Evolutionary conservation across 2,113 vertebrate genomes (phyloP).

Genomic region (Oncorhynchus mykiss): DNA sequence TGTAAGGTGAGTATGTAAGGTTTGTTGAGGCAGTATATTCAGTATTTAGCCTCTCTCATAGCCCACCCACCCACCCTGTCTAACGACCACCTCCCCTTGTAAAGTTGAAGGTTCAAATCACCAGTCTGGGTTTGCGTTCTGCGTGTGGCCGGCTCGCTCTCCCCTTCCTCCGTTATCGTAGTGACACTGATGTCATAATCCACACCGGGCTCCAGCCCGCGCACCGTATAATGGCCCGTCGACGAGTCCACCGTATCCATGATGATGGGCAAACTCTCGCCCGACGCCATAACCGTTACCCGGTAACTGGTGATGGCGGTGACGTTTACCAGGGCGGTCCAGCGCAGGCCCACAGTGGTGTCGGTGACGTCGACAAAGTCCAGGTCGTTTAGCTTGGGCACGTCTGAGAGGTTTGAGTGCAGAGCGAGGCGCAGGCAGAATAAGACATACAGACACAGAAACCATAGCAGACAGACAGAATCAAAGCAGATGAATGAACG

Average conservation of each 20-base stretch:
- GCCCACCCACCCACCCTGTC: background rate
- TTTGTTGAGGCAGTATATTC: background rate
- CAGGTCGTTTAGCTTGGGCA: conserved; percentile 88
- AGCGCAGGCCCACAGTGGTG: conserved; percentile 93
- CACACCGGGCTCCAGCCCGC: conserved; percentile 95
- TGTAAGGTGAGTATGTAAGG: background rate
- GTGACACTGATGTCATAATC: conserved; percentile 96
- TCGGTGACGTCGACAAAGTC: conserved; percentile 96
- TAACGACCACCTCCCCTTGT: conserved; percentile 16
- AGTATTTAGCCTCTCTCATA: background rate
- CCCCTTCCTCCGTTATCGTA: conserved; percentile 89
- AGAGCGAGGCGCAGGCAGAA: conserved; percentile 65
- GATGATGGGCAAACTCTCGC: conserved; percentile 88
- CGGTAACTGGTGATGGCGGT: conserved; percentile 89
- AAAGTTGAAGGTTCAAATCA: conserved; percentile 63
- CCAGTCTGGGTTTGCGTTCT: conserved; percentile 85
- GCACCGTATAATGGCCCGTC: conserved; percentile 91
- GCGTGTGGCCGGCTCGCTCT: conserved; percentile 88
- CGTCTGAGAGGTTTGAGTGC: conserved; percentile 81
- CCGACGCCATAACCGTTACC: conserved; percentile 87
- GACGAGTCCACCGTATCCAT: conserved; percentile 92
- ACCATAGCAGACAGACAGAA: conserved; percentile 17
- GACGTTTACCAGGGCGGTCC: conserved; percentile 84
- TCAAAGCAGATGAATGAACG: conserved; percentile 26
- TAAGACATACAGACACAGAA: conserved; percentile 22